Evolutionary conservation across 2,113 vertebrate genomes (phyloP).

Genomic region (Platysternon megacephalum): DNA sequence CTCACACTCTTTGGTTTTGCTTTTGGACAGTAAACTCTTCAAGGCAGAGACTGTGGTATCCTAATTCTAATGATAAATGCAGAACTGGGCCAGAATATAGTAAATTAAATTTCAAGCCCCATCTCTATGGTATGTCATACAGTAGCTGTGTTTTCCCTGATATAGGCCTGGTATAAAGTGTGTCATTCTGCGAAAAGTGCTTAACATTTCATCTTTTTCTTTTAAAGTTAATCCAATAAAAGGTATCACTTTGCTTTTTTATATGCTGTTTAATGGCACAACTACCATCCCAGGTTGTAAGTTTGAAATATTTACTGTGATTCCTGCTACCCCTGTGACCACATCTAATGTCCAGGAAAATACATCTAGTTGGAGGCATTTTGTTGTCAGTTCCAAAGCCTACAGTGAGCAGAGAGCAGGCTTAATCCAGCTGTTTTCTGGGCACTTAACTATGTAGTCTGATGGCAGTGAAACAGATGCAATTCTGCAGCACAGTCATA

Average conservation of each 20-base stretch:
- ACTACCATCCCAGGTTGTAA: background rate
- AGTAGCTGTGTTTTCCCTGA: background rate
- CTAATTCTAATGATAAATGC: background rate
- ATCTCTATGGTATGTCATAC: background rate
- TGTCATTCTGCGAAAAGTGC: background rate
- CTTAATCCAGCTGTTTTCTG: constrained; percentile 62
- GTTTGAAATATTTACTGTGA: constrained; percentile 31
- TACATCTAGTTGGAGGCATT: constrained; percentile 46
- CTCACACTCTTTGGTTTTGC: fast-evolving
- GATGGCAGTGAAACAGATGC: constrained; percentile 52
- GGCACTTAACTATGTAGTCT: constrained; percentile 13
- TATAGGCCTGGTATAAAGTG: background rate
- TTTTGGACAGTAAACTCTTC: background rate
- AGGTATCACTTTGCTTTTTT: background rate
- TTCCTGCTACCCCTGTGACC: constrained; percentile 20
- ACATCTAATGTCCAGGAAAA: constrained; percentile 42
- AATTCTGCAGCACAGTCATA: constrained; percentile 48
- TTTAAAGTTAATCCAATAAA: background rate
- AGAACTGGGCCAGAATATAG: background rate
- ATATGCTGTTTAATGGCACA: background rate
- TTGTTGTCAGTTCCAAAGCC: constrained; percentile 45
- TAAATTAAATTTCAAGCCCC: background rate
- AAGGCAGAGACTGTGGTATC: background rate
- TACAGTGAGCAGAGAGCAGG: constrained; percentile 28
- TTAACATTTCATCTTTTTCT: background rate